These are phyloP conservation scores for Dufourea novaeangliae DNA, from an alignment of 1,140 invertebrate species.

Conservation along the genomic window DNA sequence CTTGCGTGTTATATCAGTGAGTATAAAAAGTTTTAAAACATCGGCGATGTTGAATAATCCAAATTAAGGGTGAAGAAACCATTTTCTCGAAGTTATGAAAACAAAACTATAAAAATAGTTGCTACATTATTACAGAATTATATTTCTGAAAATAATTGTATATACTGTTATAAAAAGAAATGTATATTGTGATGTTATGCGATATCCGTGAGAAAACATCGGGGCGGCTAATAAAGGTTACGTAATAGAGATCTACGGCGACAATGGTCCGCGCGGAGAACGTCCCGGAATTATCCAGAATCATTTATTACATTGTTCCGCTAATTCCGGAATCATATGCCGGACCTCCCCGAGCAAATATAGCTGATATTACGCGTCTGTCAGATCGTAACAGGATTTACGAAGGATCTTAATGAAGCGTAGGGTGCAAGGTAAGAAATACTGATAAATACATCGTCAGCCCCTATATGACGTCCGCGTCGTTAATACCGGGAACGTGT, in stretches of 20 bases:
- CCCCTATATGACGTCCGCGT: slow-evolving; percentile 1
- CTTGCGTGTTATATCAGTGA: too few species aligned
- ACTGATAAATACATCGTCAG: slow-evolving; percentile 35
- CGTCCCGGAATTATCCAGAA: slow-evolving; percentile 17
- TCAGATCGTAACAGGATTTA: slow-evolving; percentile 62
- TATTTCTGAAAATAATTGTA: too few species aligned
- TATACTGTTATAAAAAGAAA: not conserved
- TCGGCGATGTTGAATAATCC: too few species aligned
- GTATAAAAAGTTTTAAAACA: too few species aligned
- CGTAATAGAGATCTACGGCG: slow-evolving; percentile 26
- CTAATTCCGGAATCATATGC: slow-evolving; percentile 46
- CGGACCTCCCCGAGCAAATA: slow-evolving; percentile 51
- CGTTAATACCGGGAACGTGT: slow-evolving; percentile 38
- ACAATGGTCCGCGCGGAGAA: not conserved
- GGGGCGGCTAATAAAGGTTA: not conserved
- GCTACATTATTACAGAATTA: too few species aligned
- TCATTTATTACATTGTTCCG: slow-evolving; percentile 53
- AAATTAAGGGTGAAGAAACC: too few species aligned
- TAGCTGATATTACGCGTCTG: slow-evolving; percentile 57
- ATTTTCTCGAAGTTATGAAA: too few species aligned
- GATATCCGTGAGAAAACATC: not conserved
- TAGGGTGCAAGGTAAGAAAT: slow-evolving; percentile 45
- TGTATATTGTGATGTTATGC: not conserved
- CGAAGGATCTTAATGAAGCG: slow-evolving; percentile 62
- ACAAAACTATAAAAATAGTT: too few species aligned